These are phyloP conservation scores for Hydrotaea cyrtoneurina DNA, from an alignment of 2,888 invertebrate species.

Conservation along the genomic window DNA sequence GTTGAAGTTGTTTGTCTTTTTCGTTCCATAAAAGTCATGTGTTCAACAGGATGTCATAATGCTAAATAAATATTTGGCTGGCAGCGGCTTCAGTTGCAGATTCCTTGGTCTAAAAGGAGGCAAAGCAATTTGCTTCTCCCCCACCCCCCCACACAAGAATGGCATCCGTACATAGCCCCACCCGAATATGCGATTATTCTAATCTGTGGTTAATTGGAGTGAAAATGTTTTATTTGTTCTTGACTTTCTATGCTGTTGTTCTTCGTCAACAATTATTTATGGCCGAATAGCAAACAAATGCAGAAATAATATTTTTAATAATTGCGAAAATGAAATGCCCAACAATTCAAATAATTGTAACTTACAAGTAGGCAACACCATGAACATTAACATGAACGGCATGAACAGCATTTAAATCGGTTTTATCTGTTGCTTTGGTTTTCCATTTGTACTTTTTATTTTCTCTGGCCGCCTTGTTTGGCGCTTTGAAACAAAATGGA, in stretches of 20 bases:
- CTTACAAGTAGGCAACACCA: too few species aligned
- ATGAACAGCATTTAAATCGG: slow-evolving; percentile 16
- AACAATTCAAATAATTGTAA: background rate
- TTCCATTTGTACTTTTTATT: background rate
- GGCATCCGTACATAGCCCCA: too few species aligned
- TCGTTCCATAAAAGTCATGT: too few species aligned
- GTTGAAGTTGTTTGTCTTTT: too few species aligned
- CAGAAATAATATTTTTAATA: slow-evolving; percentile 18
- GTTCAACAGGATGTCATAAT: too few species aligned
- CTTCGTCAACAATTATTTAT: background rate
- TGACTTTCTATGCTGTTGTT: background rate
- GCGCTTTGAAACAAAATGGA: background rate
- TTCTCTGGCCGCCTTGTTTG: slow-evolving; percentile 9
- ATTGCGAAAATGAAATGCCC: slow-evolving; percentile 31
- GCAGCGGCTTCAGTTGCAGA: too few species aligned
- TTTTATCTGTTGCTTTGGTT: slow-evolving; percentile 22
- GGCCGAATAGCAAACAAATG: background rate
- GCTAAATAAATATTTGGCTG: too few species aligned
- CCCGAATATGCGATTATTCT: background rate
- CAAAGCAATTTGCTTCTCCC: too few species aligned
- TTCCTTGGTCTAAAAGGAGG: too few species aligned
- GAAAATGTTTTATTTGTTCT: background rate
- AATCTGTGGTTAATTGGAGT: slow-evolving; percentile 21
- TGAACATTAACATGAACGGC: slow-evolving; percentile 40
- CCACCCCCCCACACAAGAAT: too few species aligned